Evolutionary conservation across 1,140 invertebrate species (phyloP), one percentile per base, ranked within the genome.

Genomic region (Brachionus manjavacas): DNA sequence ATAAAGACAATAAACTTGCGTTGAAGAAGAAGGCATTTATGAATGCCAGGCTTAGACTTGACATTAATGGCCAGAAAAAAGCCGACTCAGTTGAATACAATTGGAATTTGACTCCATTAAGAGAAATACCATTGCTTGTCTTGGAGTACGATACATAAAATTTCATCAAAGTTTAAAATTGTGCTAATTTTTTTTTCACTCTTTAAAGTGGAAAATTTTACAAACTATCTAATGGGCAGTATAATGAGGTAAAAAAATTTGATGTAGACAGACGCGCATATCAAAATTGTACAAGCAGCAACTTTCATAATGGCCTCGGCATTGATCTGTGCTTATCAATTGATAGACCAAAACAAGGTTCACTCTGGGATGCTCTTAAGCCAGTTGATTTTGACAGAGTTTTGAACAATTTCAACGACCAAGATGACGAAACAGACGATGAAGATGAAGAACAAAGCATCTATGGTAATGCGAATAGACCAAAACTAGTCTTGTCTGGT

Each of bases 121-220:
- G 23, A 43, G 52, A 81, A 68, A 81, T 81, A 41, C 52, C 52
- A 41, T 64, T 81, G 14, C 25, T 81, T 76, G 72, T 76, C 41
- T 23, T 64, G 1, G 79, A 81, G 79, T 81, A 60, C 4, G 16
- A 14, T 0, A 20, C 14, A 11, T 7, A 35, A 35, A 35, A 7
- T 35, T 66, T 25, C 25, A 66, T 66, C 6, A 16, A 11, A 12
- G 8, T 41, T n/a, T 74, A 7, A 12, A 39, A 6, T 16, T 43
- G 20, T 16, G 46, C 41, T 43, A 23, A 28, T 4, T 20, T 11
- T 9, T 74, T 20, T n/a, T n/a, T n/a, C n/a, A n/a, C n/a, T 43
- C 20, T 74, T 74, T 35, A 25, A 76, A 76, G 72, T 43, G 79
- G 79, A 60, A 60, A 68, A 81, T 81, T 81, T 16, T 81, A 46